Percentiles rank a stretch among this genome's conserved stretches.
phyloP scores from a whole-genome alignment of 1,140 invertebrate species.

The Coenobita brevimanus region DNA sequence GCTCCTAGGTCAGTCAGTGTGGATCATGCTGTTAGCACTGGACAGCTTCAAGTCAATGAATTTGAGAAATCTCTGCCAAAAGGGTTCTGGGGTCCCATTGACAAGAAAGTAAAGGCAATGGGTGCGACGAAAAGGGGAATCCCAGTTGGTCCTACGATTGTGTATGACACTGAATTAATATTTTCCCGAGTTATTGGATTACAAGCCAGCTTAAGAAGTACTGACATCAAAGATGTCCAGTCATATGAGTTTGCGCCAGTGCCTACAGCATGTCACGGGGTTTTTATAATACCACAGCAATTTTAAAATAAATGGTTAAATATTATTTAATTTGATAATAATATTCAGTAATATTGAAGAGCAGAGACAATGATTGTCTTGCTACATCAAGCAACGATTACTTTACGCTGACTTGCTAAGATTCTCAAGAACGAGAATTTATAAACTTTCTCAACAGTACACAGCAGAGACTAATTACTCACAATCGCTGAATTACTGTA shows the following conservation, averaged over 20 bases:
- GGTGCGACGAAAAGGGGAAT: not conserved
- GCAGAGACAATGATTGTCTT: no score
- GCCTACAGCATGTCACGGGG: no score
- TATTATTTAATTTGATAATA: no score
- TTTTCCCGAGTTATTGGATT: not conserved
- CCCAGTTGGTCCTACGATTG: not conserved
- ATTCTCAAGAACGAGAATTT: no score
- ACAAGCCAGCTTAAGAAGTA: not conserved
- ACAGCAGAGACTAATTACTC: no score
- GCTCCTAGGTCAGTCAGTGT: not conserved
- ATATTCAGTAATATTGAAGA: no score
- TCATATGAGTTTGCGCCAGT: slow-evolving; percentile 1
- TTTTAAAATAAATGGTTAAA: no score
- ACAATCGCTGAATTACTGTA: no score
- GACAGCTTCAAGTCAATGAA: not conserved
- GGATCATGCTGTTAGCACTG: not conserved
- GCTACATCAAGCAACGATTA: no score
- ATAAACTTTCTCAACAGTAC: no score
- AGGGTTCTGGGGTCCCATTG: not conserved
- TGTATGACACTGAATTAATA: not conserved
- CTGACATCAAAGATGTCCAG: not conserved
- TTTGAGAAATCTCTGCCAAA: not conserved
- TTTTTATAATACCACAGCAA: no score
- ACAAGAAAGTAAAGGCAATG: not conserved
- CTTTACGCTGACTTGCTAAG: no score